Conservation (phyloP, 2,888 invertebrate genomes). For the Strigamia maritima region DNA sequence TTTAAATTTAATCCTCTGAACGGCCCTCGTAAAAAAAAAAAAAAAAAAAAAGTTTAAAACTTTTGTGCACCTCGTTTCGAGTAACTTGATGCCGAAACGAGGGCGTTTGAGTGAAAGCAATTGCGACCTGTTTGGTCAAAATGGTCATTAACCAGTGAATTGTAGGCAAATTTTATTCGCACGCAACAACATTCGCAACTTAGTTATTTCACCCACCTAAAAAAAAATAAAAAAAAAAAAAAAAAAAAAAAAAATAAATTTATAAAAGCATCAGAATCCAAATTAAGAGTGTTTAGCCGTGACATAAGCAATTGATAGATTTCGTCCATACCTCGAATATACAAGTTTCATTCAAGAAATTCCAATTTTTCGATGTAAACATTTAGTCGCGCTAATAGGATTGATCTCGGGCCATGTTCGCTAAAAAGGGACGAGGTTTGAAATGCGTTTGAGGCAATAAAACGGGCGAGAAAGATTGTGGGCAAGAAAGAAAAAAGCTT, state of each 20-base stretch:
- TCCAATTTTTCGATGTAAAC: not conserved
- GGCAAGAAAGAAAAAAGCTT: not conserved
- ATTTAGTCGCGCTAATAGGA: conserved; percentile 10
- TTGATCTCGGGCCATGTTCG: not conserved
- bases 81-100: not conserved
- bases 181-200: not conserved
- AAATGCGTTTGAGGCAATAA: conserved; percentile 12
- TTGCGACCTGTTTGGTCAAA: conserved; percentile 21
- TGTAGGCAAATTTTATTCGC: not conserved
- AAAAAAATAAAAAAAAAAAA: too few relatives aligned
- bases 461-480: not conserved
- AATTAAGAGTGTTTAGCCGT: too few relatives aligned
- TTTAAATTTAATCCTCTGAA: conserved; percentile 27
- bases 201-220: not conserved
- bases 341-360: not conserved
- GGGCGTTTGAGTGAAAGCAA: not conserved
- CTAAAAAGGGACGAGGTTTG: not conserved
- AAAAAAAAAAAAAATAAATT: too few relatives aligned
- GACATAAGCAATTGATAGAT: too few relatives aligned
- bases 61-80: not conserved
- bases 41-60: not conserved
- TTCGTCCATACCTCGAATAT: too few relatives aligned
- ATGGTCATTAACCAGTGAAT: not conserved
- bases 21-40: conserved; percentile 20
- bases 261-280: too few relatives aligned